Conservation (phyloP, 2,113 vertebrate genomes). For the rabbit (Oryctolagus cuniculus) region mOryCun1.1 NC_091451.1:41863501-41864000, state of each 20-base stretch:
- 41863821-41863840: not conserved
- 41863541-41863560: not conserved
- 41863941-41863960: not conserved
- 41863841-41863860: not conserved
- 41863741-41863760: not conserved
- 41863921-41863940: not conserved
- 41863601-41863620: no score
- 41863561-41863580: not conserved
- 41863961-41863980: not conserved
- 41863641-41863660: not conserved
- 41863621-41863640: not conserved
- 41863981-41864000: no score
- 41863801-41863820: not conserved
- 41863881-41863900: not conserved
- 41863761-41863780: not conserved
- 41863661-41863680: not conserved
- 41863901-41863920: not conserved
- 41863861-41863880: not conserved
- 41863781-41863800: not conserved
- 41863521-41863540: not conserved
- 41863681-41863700: not conserved
- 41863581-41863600: no score
- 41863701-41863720: not conserved
- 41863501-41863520: not conserved
- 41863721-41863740: not conserved